Evolutionary conservation across 2,113 vertebrate species (phyloP).

Genomic region (Vulpes ferrilata): DNA sequence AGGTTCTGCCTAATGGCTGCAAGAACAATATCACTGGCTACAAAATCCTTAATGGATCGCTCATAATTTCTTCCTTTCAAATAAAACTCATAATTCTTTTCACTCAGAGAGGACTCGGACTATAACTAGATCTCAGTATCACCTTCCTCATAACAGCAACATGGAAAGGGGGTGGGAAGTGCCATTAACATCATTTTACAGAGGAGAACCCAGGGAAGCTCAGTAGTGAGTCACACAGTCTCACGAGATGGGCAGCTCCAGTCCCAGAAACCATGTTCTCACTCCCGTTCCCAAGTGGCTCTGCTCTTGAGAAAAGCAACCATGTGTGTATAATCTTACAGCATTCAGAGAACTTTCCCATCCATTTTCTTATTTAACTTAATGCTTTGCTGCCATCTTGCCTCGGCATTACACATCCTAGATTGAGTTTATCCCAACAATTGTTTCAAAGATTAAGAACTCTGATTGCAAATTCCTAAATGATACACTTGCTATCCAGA

Average conservation of each 20-base stretch:
- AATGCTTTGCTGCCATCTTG: not conserved
- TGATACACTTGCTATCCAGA: not conserved
- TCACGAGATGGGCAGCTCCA: not conserved
- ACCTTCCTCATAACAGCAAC: not conserved
- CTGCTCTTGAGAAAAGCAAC: not conserved
- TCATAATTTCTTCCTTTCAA: conserved; percentile 15
- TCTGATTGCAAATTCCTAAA: not conserved
- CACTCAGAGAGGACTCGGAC: not conserved
- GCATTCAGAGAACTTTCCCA: too few species aligned
- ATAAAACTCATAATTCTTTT: not conserved
- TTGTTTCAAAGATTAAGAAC: not conserved
- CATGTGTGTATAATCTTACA: too few species aligned
- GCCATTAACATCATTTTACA: not conserved
- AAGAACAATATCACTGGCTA: not conserved
- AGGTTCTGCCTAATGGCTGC: not conserved
- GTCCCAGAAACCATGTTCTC: not conserved
- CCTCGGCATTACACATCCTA: not conserved
- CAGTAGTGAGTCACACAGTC: not conserved
- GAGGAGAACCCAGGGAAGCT: not conserved
- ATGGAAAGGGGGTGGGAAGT: not conserved
- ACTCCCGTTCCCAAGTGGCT: not conserved
- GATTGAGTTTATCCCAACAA: not conserved
- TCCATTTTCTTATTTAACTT: not conserved
- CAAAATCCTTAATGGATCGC: not conserved
- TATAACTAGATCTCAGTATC: not conserved